phyloP scores from a whole-genome alignment of 2,113 vertebrate species.

The Corythornis vintsioides region DNA sequence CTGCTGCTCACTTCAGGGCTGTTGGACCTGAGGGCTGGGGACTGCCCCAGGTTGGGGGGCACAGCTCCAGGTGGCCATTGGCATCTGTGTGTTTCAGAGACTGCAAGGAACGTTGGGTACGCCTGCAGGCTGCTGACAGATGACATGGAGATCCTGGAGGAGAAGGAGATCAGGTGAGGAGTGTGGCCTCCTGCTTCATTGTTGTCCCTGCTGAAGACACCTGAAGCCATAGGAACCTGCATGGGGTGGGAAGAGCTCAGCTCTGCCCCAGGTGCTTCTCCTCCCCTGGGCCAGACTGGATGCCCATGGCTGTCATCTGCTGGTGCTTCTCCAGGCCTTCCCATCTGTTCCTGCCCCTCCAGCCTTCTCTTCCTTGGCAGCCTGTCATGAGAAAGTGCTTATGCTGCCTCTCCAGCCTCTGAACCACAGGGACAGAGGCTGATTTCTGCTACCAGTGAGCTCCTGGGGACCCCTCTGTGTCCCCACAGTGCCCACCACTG shows the following conservation, averaged over 20 bases:
- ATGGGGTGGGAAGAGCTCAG: neutral
- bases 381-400: neutral
- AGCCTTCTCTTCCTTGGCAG: neutral
- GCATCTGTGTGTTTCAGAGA: conserved; percentile 77
- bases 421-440: neutral
- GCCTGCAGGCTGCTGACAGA: conserved; percentile 87
- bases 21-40: neutral
- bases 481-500: neutral
- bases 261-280: neutral
- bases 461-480: neutral
- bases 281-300: neutral
- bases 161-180: conserved; percentile 83
- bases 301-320: neutral
- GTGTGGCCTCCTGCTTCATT: neutral
- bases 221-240: rapidly evolving
- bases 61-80: neutral
- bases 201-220: neutral
- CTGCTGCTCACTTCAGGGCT: neutral
- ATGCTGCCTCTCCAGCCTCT: neutral
- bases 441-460: neutral
- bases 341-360: neutral
- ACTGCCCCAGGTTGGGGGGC: neutral
- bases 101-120: conserved; percentile 89
- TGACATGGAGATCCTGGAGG: conserved; percentile 84
- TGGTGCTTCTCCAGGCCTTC: neutral